Evolutionary conservation across 2,888 invertebrate genomes (phyloP).

Genomic region (Drosophila meridionalis): DNA sequence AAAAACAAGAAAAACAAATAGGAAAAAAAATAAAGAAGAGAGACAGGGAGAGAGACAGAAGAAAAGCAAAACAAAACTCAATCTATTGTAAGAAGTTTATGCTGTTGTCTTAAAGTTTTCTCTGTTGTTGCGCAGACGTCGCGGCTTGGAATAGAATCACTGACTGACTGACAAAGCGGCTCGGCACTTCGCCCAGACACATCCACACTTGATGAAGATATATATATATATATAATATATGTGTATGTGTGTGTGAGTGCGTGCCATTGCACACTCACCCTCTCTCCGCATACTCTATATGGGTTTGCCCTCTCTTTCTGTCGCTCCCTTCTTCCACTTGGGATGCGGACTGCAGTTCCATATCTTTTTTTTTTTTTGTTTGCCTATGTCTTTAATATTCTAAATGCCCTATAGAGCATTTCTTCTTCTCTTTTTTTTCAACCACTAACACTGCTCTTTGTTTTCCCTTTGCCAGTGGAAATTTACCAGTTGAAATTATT

Average conservation of each 20-base stretch:
- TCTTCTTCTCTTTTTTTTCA: conserved; percentile 23
- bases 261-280: conserved; percentile 25
- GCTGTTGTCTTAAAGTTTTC: conserved; percentile 35
- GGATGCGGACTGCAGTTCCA: neutral
- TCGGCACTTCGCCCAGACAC: conserved; percentile 13
- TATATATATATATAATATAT: conserved; percentile 16
- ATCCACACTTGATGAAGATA: conserved; percentile 23
- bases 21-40: neutral
- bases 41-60: neutral
- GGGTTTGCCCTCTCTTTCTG: neutral
- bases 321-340: neutral
- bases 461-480: conserved; percentile 45
- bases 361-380: conserved; percentile 31
- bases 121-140: conserved; percentile 23
- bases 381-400: conserved; percentile 34
- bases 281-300: neutral
- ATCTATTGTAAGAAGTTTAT: conserved; percentile 33
- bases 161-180: conserved; percentile 31
- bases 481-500: conserved; percentile 44
- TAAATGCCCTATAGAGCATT: conserved; percentile 24
- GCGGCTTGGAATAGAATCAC: conserved; percentile 44
- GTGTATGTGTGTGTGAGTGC: neutral
- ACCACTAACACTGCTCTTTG: conserved; percentile 41
- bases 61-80: conserved; percentile 24
- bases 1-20: conserved; percentile 5